Evolutionary conservation across 2,888 invertebrate species (phyloP), one percentile per base, ranked within the genome.

Genomic region (Acronicta alni): DNA sequence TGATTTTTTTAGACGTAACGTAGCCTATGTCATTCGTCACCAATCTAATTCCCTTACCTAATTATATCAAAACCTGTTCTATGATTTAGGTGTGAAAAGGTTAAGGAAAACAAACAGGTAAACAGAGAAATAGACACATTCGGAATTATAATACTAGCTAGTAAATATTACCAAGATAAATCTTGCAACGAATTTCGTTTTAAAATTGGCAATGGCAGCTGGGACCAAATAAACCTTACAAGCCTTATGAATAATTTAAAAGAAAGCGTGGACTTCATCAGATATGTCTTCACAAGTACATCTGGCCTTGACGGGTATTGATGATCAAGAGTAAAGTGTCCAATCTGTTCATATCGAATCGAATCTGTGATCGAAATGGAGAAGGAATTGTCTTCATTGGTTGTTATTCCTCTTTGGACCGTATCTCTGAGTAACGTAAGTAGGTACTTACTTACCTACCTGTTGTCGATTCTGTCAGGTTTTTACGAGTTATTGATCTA

Each of bases 271-370:
- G 30, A 18, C 12, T 52, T 17, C 8, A 52, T 53, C 44, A n/a
- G 39, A n/a, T 54, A 41, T 43, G 39, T 43, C 18, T 66, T 49
- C 23, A 18, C 30, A 12, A 18, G 26, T 32, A n/a, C 35, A 23
- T 45, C 23, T 60, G 52, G 15, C 55, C n/a, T 3, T n/a, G 72
- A 67, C 68, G 60, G 42, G 47, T 67, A 68, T 53, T 72, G 55
- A 68, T 59, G 55, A 46, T 39, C 15, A 14, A 43, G 46, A n/a
- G 42, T 16, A 45, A 15, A 45, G 16, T 9, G n/a, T 44, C 39
- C 23, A 26, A 42, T 53, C 41, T 48, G 38, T 53, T 49, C 37
- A 32, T 46, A 18, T 17, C 37, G 26, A 26, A 9, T 26, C 26
- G 0, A 9, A 9, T 26, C 26, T 7, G 26, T 26, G 26, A 26